A percentile compares a stretch with the other conserved stretches of the same genome.
phyloP scores from a whole-genome alignment of 1,140 invertebrate species.

The Zaprionus inermis region DNA sequence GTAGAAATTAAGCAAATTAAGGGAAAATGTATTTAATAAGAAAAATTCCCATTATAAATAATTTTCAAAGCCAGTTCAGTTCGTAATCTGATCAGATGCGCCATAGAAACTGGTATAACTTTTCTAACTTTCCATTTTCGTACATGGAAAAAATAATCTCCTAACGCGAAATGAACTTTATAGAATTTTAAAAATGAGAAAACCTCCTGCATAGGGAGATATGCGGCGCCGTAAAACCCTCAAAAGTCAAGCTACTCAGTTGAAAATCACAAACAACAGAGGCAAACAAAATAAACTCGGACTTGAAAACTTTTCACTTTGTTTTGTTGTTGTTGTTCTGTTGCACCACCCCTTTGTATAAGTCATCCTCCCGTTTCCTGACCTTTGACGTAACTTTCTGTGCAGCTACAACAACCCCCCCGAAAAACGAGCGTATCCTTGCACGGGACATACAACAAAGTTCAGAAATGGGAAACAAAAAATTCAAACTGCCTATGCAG shows the following conservation, averaged over 20 bases:
- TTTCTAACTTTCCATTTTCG: neutral
- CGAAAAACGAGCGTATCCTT: constrained; percentile 24
- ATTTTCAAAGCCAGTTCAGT: no score
- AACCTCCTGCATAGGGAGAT: neutral
- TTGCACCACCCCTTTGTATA: constrained; percentile 15
- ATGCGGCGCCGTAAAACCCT: constrained; percentile 23
- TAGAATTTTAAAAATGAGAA: neutral
- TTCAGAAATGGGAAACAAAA: constrained; percentile 9
- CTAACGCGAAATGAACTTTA: neutral
- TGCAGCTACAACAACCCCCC: constrained; percentile 20
- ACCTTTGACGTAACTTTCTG: constrained; percentile 55
- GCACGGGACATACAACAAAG: constrained; percentile 32
- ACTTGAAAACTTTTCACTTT: constrained; percentile 52
- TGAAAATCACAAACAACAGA: constrained; percentile 11
- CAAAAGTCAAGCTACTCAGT: constrained; percentile 39
- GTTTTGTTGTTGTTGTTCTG: neutral
- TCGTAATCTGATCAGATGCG: no score
- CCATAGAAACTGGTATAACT: no score
- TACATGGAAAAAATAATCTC: neutral
- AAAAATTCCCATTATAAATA: no score
- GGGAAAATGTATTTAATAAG: no score
- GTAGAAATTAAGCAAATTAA: no score
- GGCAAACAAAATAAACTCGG: constrained; percentile 14
- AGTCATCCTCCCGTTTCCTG: constrained; percentile 35
- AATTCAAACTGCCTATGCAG: constrained; percentile 48